Base-by-base conservation (phyloP, 2,113 vertebrate species). In the Boulengeromyrus knoepffleri region DNA sequence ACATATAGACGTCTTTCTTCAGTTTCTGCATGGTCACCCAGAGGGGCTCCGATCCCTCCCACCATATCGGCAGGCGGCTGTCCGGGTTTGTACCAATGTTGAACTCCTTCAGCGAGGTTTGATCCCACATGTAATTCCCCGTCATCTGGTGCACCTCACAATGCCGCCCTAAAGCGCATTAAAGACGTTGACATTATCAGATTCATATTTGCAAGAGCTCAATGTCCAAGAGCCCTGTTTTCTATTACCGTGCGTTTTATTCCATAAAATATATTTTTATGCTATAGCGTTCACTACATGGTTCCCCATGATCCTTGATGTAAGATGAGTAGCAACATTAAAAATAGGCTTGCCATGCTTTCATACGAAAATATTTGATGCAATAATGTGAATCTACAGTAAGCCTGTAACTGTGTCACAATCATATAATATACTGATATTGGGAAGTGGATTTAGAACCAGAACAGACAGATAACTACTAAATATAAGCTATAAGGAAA, bases 51-150 rank as follows among this genome's bases (percentile, higher is more conserved):
- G 98, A 98, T 46, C 98, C 98, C 0, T 99, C 92, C 98, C 98
- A 99, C 98, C 98, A 99, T 47, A 98, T 93, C 12, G 98, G 97
- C 90, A 98, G 90, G n/a, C 94, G 94, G 89, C 98, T 99, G 91
- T 98, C 98, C 85, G 92, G 89, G 92, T 97, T 99, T 89, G 95
- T 95, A 13, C 98, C 98, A 7, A 99, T 98, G 91, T 97, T 91
- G 46, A 99, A 99, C 39, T 98, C 97, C 13, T 96, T 95, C 7
- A 96, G 94, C 5, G 94, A 94, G 27, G 27, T 91, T 89, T 96
- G 93, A 77, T 99, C 98, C 97, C 97, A 99, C 98, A 99, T 99
- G 94, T 97, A 98, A 94, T 99, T 99, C 83, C 98, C 98, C 1
- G 45, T 97, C 96, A 99, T 99, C 88, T 99, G 98, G 92, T 99